Conservation (phyloP, 2,797 vertebrate genomes). For the Falco peregrinus region DNA sequence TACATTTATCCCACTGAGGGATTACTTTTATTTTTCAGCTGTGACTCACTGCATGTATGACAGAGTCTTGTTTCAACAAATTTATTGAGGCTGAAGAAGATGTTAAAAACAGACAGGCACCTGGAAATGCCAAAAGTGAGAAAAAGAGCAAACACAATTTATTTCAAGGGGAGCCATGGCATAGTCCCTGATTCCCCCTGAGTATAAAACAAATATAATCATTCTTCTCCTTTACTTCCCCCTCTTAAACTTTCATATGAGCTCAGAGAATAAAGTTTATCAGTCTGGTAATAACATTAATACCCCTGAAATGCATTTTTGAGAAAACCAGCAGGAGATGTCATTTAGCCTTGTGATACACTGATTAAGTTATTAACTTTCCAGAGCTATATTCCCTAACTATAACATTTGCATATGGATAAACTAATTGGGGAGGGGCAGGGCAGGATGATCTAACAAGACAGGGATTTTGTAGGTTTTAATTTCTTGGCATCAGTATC, state of each 20-base stretch:
- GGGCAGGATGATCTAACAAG: not conserved
- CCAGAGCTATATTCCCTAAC: not conserved
- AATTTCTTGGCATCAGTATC: slow-evolving; percentile 31
- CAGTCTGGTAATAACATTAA: slow-evolving; percentile 37
- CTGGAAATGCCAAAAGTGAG: slow-evolving; percentile 23
- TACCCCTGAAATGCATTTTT: not conserved
- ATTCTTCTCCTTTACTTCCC: not conserved
- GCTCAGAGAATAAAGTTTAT: slow-evolving; percentile 28
- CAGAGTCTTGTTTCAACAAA: slow-evolving; percentile 48
- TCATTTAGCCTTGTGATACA: not conserved
- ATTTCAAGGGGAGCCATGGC: slow-evolving; percentile 27
- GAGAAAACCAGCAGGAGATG: not conserved
- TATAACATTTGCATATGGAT: not conserved
- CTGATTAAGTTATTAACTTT: slow-evolving; percentile 27
- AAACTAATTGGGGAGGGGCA: not conserved
- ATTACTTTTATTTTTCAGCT: slow-evolving; percentile 43
- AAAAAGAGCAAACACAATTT: slow-evolving; percentile 12
- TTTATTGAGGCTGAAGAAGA: slow-evolving; percentile 54
- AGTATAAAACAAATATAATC: not conserved
- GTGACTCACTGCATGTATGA: slow-evolving; percentile 45
- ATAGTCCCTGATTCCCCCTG: not conserved
- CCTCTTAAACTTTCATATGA: slow-evolving; percentile 9
- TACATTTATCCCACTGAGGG: slow-evolving; percentile 7
- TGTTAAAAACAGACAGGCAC: slow-evolving; percentile 55
- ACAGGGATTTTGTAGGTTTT: slow-evolving; percentile 11